Base-by-base conservation (phyloP, 1,140 invertebrate species). In the Drosophila parvula region DNA sequence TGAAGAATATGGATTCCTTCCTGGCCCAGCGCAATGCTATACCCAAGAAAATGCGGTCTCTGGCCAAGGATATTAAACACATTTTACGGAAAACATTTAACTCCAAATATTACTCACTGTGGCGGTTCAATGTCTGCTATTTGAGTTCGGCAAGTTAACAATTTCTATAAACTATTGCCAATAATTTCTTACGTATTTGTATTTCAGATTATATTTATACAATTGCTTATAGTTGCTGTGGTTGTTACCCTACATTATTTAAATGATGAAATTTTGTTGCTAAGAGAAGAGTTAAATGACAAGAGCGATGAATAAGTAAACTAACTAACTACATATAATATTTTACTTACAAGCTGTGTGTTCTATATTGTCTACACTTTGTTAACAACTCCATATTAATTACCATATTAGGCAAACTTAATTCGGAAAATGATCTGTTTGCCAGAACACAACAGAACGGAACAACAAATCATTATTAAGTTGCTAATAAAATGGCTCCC, bases 401-500 rank as follows among this genome's bases (percentile, higher is more conserved):
- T 78, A 79, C 40, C 57, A 45, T 53, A 41, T n/a, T 65, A 65
- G 70, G 68, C 56, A 74, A 84, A 84, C 68, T 80, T 78, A 70
- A 78, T 70, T 60, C 58, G 85, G 64, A 74, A 85, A 78, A 78
- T 74, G 64, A 78, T 68, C 28, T 34, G 67, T 56, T 69, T 55
- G 78, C 57, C 53, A 50, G 41, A 57, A 55, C 36, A 50, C 45
- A 48, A 79, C 62, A 48, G 36, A 62, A 38, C 10, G 47, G 43
- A 48, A 34, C 61, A 77, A 79, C 65, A 85, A 86, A 81, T 86
- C 78, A 79, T 75, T 60, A 81, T 85, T 85, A 85, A 51, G 65
- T 61, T 70, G 56, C 57, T 79, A 86, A 81, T 81, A 86, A 81
- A 85, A 86, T 81, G 74, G 67, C 73, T 74, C 32, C 74, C 74